These are phyloP conservation scores for Sebastes nivosus DNA, from an alignment of 2,797 vertebrate species.

Conservation along the genomic window DNA sequence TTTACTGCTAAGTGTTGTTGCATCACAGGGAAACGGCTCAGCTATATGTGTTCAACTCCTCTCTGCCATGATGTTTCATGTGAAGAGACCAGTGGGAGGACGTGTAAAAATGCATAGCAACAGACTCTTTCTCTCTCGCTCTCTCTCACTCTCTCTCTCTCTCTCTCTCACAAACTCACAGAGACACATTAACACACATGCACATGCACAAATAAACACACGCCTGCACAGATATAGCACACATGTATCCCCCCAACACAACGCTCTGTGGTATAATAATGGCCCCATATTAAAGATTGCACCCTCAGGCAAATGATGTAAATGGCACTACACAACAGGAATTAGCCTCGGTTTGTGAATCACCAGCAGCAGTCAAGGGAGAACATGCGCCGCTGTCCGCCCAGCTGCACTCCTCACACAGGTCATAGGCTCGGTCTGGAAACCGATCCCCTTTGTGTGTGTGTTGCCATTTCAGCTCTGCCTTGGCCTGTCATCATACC, in stretches of 20 bases:
- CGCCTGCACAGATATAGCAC: conserved; percentile 43
- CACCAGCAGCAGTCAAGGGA: conserved; percentile 33
- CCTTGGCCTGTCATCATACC: conserved; percentile 43
- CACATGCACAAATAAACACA: conserved; percentile 58
- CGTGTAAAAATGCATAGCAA: conserved; percentile 82
- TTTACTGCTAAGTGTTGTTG: conserved; percentile 57
- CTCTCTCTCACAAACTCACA: conserved; percentile 2
- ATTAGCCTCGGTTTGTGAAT: conserved; percentile 66
- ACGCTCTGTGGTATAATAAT: conserved; percentile 54
- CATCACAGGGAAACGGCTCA: conserved; percentile 49
- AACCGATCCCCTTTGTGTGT: conserved; percentile 13
- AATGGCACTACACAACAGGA: conserved; percentile 61
- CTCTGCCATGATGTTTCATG: conserved; percentile 64
- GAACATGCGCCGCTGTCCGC: conserved; percentile 13
- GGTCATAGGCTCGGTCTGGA: conserved; percentile 36
- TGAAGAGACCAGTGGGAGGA: conserved; percentile 77
- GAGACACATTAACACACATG: conserved; percentile 30
- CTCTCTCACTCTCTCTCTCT: conserved; percentile 23
- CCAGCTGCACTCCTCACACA: conserved; percentile 29
- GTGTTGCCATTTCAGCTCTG: conserved; percentile 15
- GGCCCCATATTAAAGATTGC: conserved; percentile 59
- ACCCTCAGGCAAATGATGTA: conserved; percentile 64
- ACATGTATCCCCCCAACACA: conserved; percentile 33
- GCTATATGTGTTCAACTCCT: conserved; percentile 56
- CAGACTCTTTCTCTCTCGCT: conserved; percentile 66